Conservation (phyloP, 1,140 invertebrate genomes). For the Mylabris phalerata region DNA sequence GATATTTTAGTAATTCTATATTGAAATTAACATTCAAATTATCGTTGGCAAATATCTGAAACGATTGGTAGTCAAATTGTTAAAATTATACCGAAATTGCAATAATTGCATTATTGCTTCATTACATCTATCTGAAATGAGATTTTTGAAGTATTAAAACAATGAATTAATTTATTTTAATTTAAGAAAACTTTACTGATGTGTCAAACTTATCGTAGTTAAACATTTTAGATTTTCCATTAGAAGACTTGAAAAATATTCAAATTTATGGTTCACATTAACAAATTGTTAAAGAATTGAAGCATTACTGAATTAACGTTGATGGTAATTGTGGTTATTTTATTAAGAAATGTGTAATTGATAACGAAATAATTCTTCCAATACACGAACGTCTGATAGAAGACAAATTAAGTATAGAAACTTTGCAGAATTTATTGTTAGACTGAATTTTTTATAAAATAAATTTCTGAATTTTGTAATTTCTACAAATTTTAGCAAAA, state of each 20-base stretch:
- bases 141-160: constrained; percentile 38
- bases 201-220: constrained; percentile 50
- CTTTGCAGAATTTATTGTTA: not conserved
- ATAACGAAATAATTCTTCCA: no score
- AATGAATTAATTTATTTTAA: no score
- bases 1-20: constrained; percentile 25
- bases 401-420: not conserved
- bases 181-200: constrained; percentile 26
- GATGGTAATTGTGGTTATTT: constrained; percentile 17
- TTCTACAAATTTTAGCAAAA: no score
- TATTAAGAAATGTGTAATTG: no score
- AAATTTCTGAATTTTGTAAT: no score
- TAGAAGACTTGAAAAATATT: constrained; percentile 33
- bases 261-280: constrained; percentile 33
- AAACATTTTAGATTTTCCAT: constrained; percentile 45
- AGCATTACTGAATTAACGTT: constrained; percentile 21
- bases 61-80: constrained; percentile 47
- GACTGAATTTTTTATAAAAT: no score
- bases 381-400: not conserved
- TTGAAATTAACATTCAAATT: constrained; percentile 33
- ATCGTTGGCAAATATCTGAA: constrained; percentile 46
- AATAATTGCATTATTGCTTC: constrained; percentile 43
- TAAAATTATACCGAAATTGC: constrained; percentile 42
- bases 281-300: constrained; percentile 23
- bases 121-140: constrained; percentile 44